These are phyloP conservation scores for Myotis findleyi DNA, from an alignment of 2,797 vertebrate genomes.

Conservation along the genomic window DNA sequence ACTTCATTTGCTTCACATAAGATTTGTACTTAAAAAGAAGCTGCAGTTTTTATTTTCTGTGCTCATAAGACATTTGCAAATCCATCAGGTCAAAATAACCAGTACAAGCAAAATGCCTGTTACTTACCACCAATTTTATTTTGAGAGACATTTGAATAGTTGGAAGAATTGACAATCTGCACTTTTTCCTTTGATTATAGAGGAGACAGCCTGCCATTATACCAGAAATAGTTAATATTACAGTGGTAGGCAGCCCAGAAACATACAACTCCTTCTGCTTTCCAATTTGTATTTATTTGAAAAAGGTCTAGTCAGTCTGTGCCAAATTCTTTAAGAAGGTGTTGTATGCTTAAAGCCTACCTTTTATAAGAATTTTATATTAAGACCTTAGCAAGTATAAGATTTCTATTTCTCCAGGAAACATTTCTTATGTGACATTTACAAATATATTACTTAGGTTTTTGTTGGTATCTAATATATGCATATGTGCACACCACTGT, in stretches of 20 bases:
- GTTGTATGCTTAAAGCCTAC: constrained; percentile 25
- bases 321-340: constrained; percentile 66
- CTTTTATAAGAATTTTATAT: constrained; percentile 50
- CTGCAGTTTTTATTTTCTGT: constrained; percentile 53
- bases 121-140: constrained; percentile 70
- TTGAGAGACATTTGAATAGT: constrained; percentile 63
- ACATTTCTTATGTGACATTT: constrained; percentile 38
- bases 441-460: constrained; percentile 43
- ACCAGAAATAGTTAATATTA: constrained; percentile 79
- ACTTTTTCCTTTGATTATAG: constrained; percentile 76
- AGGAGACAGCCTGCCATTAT: constrained; percentile 75
- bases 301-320: constrained; percentile 52
- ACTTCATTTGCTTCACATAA: constrained; percentile 55
- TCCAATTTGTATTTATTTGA: constrained; percentile 64
- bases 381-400: constrained; percentile 43
- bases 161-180: constrained; percentile 72
- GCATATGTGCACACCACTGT: neutral
- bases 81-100: constrained; percentile 74
- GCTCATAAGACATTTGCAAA: constrained; percentile 67
- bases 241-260: constrained; percentile 63
- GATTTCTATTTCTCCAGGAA: constrained; percentile 50
- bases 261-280: constrained; percentile 65
- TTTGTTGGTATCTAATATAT: constrained; percentile 14
- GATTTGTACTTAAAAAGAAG: constrained; percentile 64
- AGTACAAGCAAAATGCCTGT: constrained; percentile 68